Evolutionary conservation across 2,888 invertebrate genomes (phyloP), one percentile per base, ranked within the genome.

Genomic region (Phragmatobia fuliginosa): DNA sequence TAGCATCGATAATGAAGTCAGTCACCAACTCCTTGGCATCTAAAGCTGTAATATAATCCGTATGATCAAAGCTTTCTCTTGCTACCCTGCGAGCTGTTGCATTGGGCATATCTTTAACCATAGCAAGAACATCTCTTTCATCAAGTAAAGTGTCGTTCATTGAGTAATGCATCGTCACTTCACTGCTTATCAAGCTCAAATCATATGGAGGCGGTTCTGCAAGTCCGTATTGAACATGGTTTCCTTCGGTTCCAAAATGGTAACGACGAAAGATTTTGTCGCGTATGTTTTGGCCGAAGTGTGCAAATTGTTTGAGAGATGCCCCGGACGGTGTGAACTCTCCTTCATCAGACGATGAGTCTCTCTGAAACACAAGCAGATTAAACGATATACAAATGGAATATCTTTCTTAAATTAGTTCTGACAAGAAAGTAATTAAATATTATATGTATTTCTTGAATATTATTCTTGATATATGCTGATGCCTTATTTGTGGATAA

Each of bases 251-350:
- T 8, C 90, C 91, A 63, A 84, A 88, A 60, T 90, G 80, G 87
- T 88, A 94, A 36, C 90, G 80, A 16, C 89, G 83, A 81, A 94
- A 94, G 2, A 71, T 56, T 73, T 81, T 85, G 70, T 89, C 90
- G 62, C 89, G 83, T 21, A 94, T 86, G 71, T 91, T 92, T 78
- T 94, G 94, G 0, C 92, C 92, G 68, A 84, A 94, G 74, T 92
- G 93, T 0, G 89, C 92, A 1, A 90, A 49, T 83, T 93, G 92
- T 69, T 92, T 93, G 1, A 92, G 32, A 0, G 92, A 78, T 18
- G 88, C 91, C 2, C 93, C 92, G 0, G 82, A 77, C 18, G 71
- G 64, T 1, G 66, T 66, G 21, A 3, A 28, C 25, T 41, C 33
- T 4, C 1, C 2, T 21, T 18, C 31, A 62, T 33, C 45, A n/a